Base-by-base conservation (phyloP, 2,113 vertebrate genomes). In the Plestiodon gilberti region DNA sequence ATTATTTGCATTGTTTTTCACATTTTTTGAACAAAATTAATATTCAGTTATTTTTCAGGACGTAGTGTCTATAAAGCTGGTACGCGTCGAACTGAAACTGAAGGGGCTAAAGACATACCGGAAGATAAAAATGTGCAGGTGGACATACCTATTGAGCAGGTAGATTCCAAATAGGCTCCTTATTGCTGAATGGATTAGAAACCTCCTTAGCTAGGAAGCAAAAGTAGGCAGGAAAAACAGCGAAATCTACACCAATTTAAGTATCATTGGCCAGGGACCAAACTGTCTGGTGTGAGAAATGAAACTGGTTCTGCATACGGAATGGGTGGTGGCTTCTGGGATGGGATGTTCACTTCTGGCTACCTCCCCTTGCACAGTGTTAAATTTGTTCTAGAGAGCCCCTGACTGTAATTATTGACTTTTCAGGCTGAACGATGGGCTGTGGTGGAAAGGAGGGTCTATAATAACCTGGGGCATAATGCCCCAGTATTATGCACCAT, bases 131-230 rank as follows among this genome's bases (percentile, higher is more conserved):
- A 65, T 0, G 5, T 92, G 38, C 61, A 83, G 65, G 91, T 88
- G 84, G 91, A 93, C 5, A 43, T 89, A 11, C 88, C 89, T 0
- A 13, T 85, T 33, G 90, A 91, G 38, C 78, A 93, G 84, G 87
- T 92, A 80, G 75, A 64, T n/a, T 65, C 20, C 48, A 89, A 25
- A 17, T 40, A 90, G 57, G 69, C 73, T 52, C 81, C 14, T 64
- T 69, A 5, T 5, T 59, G 13, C 70, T 62, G 61, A 11, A 76
- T 67, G 61, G n/a, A 61, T 77, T 87, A 52, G 20, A 48, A 70
- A 20, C 30, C 28, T 28, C 22, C 23, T 38, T 20, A 52, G 17
- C 43, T 35, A 52, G 25, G 43, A n/a, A 76, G 22, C 33, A 67
- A 38, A 55, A 23, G 22, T 9, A 73, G 57, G 15, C 35, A 80